Percentiles rank a stretch among this genome's conserved stretches.
phyloP scores from a whole-genome alignment of 1,140 invertebrate genomes.

The Aculops lycopersici region DNA sequence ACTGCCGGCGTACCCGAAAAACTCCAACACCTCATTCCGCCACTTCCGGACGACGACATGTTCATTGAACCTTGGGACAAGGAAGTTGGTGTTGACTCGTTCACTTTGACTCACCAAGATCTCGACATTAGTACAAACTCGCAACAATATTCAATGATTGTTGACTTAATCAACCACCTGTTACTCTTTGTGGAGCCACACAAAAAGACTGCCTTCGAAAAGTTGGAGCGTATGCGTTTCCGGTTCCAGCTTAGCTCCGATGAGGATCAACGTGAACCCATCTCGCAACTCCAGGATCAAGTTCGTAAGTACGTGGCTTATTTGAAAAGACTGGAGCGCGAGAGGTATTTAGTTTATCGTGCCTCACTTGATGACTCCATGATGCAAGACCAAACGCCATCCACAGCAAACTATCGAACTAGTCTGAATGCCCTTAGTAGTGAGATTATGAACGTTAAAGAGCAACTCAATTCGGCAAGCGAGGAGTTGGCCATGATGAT shows the following conservation, averaged over 20 bases:
- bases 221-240: slow-evolving; percentile 62
- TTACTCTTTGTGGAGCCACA: slow-evolving; percentile 81
- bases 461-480: slow-evolving; percentile 42
- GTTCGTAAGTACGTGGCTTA: slow-evolving; percentile 37
- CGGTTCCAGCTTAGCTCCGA: slow-evolving; percentile 56
- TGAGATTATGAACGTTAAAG: slow-evolving; percentile 25
- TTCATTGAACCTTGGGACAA: slow-evolving; percentile 16
- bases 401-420: not conserved
- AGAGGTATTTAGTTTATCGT: slow-evolving; percentile 57
- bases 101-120: slow-evolving; percentile 91
- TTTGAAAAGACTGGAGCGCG: slow-evolving; percentile 47
- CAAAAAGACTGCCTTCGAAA: slow-evolving; percentile 55
- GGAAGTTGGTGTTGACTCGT: slow-evolving; percentile 68
- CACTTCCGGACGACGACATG: slow-evolving; percentile 12
- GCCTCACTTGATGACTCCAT: too few relatives aligned
- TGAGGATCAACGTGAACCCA: slow-evolving; percentile 32
- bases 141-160: slow-evolving; percentile 64
- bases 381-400: not conserved
- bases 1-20: slow-evolving; percentile 41
- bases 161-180: slow-evolving; percentile 89
- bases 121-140: slow-evolving; percentile 88
- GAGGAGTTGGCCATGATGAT: slow-evolving; percentile 73
- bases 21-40: slow-evolving; percentile 26
- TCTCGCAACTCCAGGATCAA: slow-evolving; percentile 57
- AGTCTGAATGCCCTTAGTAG: too few relatives aligned